A percentile compares a stretch with the other conserved stretches of the same genome.
phyloP scores from a whole-genome alignment of 1,140 invertebrate species.

The fruit fly (Drosophila melanogaster) region Release_6_plus_ISO1_MT NC_004354.4:18479001-18479500 shows the following conservation, averaged over 20 bases:
- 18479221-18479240: not conserved
- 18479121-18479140: not conserved
- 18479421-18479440: conserved; percentile 19
- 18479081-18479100: not conserved
- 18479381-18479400: not conserved
- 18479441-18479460: conserved; percentile 74
- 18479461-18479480: conserved; percentile 72
- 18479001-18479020: conserved; percentile 20
- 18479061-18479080: not conserved
- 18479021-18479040: conserved; percentile 64
- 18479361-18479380: conserved; percentile 2
- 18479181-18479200: not conserved
- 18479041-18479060: conserved; percentile 33
- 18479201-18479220: conserved; percentile 9
- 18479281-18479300: conserved; percentile 9
- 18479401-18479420: not conserved
- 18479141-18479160: conserved; percentile 13
- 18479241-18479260: conserved; percentile 7
- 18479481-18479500: conserved; percentile 64
- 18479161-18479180: conserved; percentile 24
- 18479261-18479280: conserved; percentile 7
- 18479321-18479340: not conserved
- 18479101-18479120: not conserved
- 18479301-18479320: not conserved
- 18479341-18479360: too few relatives aligned